These are phyloP conservation scores for Dendrophyllia cribrosa DNA, from an alignment of 64 coral and sea anemone species.

Conservation along the genomic window DNA sequence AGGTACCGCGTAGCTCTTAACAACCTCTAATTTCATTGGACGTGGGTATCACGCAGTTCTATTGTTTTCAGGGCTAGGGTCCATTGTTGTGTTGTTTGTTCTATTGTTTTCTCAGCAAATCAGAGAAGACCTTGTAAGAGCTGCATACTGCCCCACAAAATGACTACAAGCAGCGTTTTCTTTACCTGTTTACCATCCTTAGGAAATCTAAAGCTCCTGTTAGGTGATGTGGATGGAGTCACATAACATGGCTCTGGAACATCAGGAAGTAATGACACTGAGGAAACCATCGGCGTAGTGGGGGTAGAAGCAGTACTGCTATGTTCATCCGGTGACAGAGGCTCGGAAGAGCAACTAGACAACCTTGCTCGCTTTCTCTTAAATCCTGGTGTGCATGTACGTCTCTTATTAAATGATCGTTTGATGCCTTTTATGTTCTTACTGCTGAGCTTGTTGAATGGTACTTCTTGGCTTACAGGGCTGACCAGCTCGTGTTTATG, in stretches of 20 bases:
- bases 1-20: no score
- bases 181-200: conserved; percentile 57
- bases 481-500: conserved; percentile 53
- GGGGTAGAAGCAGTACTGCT: conserved; percentile 96
- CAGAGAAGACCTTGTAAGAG: no score
- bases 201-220: conserved; percentile 79
- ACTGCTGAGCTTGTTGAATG: conserved; percentile 26
- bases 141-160: no score
- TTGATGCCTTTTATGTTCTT: conserved; percentile 45
- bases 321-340: conserved; percentile 90
- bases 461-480: conserved; percentile 57
- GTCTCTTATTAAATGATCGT: conserved; percentile 54
- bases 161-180: no score
- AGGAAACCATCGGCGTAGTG: conserved; percentile 76
- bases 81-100: no score
- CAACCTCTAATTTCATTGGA: no score
- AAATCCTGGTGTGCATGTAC: conserved; percentile 41
- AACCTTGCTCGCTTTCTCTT: conserved; percentile 80
- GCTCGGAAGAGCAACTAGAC: conserved; percentile 97
- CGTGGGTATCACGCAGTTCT: no score
- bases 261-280: conserved; percentile 63
- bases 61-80: no score
- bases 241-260: conserved; percentile 50
- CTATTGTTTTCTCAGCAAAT: no score
- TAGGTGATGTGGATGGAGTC: conserved; percentile 81